Percentiles rank a stretch among this genome's conserved stretches.
Evolutionary conservation across 2,113 vertebrate species (phyloP).

Genomic region (Brachyistius frenatus): DNA sequence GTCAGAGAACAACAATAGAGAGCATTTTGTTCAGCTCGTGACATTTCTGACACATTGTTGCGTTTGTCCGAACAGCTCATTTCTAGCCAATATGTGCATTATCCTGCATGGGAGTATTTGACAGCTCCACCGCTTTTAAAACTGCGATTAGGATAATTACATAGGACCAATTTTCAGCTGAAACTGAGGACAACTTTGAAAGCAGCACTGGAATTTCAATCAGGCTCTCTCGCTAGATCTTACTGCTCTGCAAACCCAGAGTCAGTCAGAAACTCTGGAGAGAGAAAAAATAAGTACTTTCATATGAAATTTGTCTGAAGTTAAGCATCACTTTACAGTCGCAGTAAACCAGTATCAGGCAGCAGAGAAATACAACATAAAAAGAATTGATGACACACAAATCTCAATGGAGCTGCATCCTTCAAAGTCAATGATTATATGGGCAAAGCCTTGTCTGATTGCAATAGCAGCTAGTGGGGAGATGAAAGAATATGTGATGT

Average conservation of each 20-base stretch:
- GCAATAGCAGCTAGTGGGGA: conserved; percentile 35
- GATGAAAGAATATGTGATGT: conserved; percentile 67
- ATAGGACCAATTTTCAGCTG: conserved; percentile 63
- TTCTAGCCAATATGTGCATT: conserved; percentile 66
- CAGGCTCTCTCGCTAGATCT: conserved; percentile 43
- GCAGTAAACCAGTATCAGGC: conserved; percentile 48
- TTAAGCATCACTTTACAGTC: conserved; percentile 50
- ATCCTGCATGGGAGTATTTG: conserved; percentile 63
- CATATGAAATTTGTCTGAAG: conserved; percentile 48
- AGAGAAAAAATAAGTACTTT: conserved; percentile 21
- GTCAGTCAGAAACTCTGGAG: conserved; percentile 26
- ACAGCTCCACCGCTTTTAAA: conserved; percentile 78
- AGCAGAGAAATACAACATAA: conserved; percentile 50
- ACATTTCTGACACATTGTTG: conserved; percentile 57
- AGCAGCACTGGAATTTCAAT: conserved; percentile 74
- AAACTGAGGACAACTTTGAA: conserved; percentile 69
- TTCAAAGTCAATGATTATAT: conserved; percentile 66
- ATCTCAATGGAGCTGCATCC: conserved; percentile 66
- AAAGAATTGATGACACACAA: conserved; percentile 57
- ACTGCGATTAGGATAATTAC: conserved; percentile 75
- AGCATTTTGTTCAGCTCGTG: conserved; percentile 67
- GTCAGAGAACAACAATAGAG: conserved; percentile 67
- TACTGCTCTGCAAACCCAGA: conserved; percentile 29
- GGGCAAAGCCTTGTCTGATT: conserved; percentile 59
- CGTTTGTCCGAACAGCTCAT: conserved; percentile 49